Evolutionary conservation across 30 jellyfish, hydroid and myxozoan genomes (phyloP), one percentile per base, ranked within the genome.

Genomic region (Mastigias papua): DNA sequence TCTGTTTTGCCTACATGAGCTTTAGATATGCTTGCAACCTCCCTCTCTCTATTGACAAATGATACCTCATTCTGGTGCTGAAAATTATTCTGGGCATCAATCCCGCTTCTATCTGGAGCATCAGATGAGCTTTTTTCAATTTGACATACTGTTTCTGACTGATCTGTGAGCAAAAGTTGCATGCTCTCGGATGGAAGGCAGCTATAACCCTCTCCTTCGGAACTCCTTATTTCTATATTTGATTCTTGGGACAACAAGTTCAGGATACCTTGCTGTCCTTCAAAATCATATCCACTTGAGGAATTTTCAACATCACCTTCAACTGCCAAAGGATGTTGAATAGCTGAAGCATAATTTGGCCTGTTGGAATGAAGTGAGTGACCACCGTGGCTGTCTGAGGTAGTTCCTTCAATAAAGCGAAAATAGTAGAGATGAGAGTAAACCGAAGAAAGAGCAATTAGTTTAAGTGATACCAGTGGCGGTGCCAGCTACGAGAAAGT

Each of bases 121-220:
- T 69, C 81, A 2, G 81, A 23, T 72, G 83, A 72, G 37, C 35
- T 34, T 5, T 27, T 16, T 16, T 19, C 42, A 20, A 72, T 68
- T 15, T 33, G 21, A 35, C 8, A 25, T 10, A 34, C 1, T 3
- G 83, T 37, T 72, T 72, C 83, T 16, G 83, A 72, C 23, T 60
- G 68, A 30, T 60, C 21, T 2, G 76, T 17, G 42, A 10, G 46
- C 0, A 26, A 25, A n/a, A 25, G 19, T 42, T 63, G 35, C 35
- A 63, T 4, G 42, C 74, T 20, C 74, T 23, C 74, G 3, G 74
- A 63, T 63, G 42, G 23, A 2, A 26, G 7, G 15, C 15, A 19
- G 74, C 42, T 1, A 42, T 63, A 7, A 27, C 23, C 37, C 4
- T n/a, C 42, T 63, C 74, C 42, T 2, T 63, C 42, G 37, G 21